Conservation (phyloP, 2,888 invertebrate species). For the Lasioglossum villosulum region DNA sequence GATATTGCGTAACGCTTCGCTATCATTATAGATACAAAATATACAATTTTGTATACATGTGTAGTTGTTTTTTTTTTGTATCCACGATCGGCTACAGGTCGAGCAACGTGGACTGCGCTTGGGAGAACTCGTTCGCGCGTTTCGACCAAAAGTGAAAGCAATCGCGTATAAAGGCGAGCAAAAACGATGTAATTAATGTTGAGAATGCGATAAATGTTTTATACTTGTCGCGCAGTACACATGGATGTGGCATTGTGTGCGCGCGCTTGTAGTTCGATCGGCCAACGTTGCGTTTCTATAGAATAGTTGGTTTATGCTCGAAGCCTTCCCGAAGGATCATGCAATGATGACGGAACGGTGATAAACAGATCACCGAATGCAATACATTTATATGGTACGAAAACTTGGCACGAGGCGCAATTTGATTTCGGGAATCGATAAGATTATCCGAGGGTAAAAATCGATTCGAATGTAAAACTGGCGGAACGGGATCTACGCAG, state of each 20-base stretch:
- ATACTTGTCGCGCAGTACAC: not conserved
- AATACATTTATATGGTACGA: not conserved
- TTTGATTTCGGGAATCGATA: not conserved
- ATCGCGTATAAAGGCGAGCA: not conserved
- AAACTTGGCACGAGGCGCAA: not conserved
- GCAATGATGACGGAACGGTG: not conserved
- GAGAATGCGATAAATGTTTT: not conserved
- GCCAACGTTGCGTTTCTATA: constrained; percentile 1
- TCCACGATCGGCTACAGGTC: not conserved
- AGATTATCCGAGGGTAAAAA: not conserved
- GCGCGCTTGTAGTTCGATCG: not conserved
- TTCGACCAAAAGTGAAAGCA: constrained; percentile 36
- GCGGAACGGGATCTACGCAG: constrained; percentile 33
- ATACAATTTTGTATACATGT: not conserved
- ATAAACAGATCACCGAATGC: not conserved
- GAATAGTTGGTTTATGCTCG: not conserved
- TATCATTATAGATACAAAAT: not conserved
- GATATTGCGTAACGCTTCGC: not conserved
- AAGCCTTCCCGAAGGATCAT: not conserved
- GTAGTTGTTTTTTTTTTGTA: not conserved
- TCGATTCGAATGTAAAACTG: constrained; percentile 3
- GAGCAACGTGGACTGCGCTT: not conserved
- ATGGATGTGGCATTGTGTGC: not conserved
- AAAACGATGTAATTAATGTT: constrained; percentile 8
- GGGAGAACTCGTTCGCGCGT: not conserved